Conservation (phyloP, 2,113 vertebrate species). For the Triplophysa dalaica region DNA sequence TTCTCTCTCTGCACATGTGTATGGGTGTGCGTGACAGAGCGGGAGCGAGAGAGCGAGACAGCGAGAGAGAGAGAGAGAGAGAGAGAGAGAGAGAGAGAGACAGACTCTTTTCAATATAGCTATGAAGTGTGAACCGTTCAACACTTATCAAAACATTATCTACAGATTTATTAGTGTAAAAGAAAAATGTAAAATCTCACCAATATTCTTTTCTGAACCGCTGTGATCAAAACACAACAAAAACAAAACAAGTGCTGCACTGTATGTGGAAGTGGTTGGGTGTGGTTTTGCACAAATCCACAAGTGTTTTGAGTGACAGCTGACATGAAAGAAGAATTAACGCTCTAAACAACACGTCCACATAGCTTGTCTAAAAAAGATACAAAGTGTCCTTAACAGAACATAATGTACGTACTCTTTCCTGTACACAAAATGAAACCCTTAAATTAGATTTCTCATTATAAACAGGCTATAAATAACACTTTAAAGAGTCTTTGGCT, state of each 20-base stretch:
- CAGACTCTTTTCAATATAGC: not conserved
- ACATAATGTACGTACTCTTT: not conserved
- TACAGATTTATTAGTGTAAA: not conserved
- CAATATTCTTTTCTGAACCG: not conserved
- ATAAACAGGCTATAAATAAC: not conserved
- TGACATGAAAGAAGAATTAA: not conserved
- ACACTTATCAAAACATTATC: not conserved
- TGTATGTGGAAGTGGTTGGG: not conserved
- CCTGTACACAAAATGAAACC: not conserved
- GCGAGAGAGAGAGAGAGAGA: no score
- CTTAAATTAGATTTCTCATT: constrained; percentile 1
- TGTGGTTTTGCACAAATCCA: constrained; percentile 3
- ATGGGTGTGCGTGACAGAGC: no score
- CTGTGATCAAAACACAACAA: not conserved
- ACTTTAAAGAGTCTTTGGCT: not conserved
- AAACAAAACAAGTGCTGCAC: not conserved
- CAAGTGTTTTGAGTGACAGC: not conserved
- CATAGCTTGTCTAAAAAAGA: not conserved
- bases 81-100: no score
- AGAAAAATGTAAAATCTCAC: not conserved
- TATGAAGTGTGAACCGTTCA: not conserved
- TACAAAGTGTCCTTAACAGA: not conserved
- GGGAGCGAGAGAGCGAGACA: no score
- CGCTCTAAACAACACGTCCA: not conserved
- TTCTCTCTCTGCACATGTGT: no score